Conservation (phyloP, 2,797 vertebrate genomes). For the Clarias pachynema region DNA sequence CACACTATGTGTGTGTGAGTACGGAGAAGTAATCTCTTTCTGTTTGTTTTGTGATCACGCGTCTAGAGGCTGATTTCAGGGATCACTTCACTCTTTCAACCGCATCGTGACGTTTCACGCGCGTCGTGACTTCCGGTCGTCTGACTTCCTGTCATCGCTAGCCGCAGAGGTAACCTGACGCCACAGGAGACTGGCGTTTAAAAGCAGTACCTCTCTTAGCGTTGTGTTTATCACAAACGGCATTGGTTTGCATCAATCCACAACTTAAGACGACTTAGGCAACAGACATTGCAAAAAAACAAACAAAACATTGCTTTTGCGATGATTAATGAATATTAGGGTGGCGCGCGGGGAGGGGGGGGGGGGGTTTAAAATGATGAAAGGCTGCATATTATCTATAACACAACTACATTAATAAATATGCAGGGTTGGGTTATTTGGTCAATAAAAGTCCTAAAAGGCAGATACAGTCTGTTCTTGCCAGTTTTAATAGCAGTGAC, state of each 20-base stretch:
- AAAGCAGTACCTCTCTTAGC: neutral
- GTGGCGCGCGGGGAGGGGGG: too few species aligned
- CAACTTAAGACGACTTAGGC: neutral
- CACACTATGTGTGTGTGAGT: neutral
- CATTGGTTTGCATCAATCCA: neutral
- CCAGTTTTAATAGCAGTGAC: neutral
- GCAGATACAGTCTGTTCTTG: conserved; percentile 12
- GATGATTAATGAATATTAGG: neutral
- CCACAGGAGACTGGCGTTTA: neutral
- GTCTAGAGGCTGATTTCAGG: neutral
- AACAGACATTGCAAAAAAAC: neutral
- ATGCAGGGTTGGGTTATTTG: neutral
- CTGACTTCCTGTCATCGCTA: conserved; percentile 37
- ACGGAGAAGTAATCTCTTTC: too few species aligned
- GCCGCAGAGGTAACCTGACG: neutral
- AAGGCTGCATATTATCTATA: neutral
- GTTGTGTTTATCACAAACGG: neutral
- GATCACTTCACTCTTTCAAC: neutral
- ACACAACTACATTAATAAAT: neutral
- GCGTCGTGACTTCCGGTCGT: conserved; percentile 39
- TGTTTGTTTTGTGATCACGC: neutral
- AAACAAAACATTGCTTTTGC: neutral
- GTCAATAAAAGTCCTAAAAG: neutral
- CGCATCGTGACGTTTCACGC: conserved; percentile 34
- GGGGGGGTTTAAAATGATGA: too few species aligned